These are phyloP conservation scores for Battus philenor DNA, from an alignment of 1,140 invertebrate species.

Conservation along the genomic window DNA sequence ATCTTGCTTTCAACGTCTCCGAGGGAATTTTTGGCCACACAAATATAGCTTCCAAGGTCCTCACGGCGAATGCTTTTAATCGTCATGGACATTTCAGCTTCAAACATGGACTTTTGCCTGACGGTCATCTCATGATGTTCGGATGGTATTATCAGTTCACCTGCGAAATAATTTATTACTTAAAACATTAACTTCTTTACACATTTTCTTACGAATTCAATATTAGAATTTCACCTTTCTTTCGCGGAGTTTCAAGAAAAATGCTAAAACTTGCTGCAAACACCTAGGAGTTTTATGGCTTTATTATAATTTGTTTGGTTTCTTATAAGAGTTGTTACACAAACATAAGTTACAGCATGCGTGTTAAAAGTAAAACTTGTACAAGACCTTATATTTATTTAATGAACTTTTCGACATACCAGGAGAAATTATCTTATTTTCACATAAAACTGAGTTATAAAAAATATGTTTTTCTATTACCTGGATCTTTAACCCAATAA, in stretches of 20 bases:
- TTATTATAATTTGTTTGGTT: conserved; percentile 70
- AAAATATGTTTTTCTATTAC: conserved; percentile 70
- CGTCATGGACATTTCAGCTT: conserved; percentile 89
- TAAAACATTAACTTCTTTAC: conserved; percentile 63
- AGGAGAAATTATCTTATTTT: too few species aligned
- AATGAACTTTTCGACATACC: too few species aligned
- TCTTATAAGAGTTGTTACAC: conserved; percentile 49
- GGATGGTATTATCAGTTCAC: conserved; percentile 89
- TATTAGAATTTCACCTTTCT: conserved; percentile 72
- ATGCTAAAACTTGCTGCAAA: conserved; percentile 69
- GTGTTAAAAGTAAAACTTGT: too few species aligned
- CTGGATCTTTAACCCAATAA: conserved; percentile 89
- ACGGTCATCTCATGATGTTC: conserved; percentile 88
- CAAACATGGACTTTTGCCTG: conserved; percentile 84
- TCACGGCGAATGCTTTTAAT: conserved; percentile 88
- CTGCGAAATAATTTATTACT: conserved; percentile 76
- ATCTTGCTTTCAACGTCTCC: conserved; percentile 94
- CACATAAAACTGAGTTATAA: conserved; percentile 19
- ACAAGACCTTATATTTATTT: too few species aligned
- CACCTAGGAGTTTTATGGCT: conserved; percentile 68
- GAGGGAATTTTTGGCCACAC: conserved; percentile 93
- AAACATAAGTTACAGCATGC: conserved; percentile 7
- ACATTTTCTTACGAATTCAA: conserved; percentile 68
- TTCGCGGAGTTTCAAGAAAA: conserved; percentile 69
- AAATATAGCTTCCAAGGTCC: conserved; percentile 92